These are phyloP conservation scores for Drosophila neonasuta DNA, from an alignment of 2,888 invertebrate species.

Conservation along the genomic window DNA sequence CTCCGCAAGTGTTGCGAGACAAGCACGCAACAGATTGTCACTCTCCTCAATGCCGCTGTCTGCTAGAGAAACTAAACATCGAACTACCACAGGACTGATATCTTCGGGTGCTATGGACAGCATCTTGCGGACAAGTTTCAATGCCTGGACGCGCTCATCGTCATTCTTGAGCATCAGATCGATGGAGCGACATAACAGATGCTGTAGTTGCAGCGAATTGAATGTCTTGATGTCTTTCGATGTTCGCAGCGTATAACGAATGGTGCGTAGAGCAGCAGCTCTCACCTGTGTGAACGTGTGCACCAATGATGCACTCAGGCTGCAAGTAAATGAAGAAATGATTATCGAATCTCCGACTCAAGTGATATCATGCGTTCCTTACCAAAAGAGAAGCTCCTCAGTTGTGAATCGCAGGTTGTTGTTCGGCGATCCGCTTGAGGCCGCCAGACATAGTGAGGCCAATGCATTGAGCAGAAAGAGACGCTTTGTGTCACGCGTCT, in stretches of 20 bases:
- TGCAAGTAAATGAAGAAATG: constrained; percentile 78
- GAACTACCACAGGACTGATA: constrained; percentile 89
- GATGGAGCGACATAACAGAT: constrained; percentile 91
- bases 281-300: constrained; percentile 95
- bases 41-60: constrained; percentile 89
- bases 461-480: constrained; percentile 94
- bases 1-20: constrained; percentile 94
- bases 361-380: not conserved
- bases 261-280: constrained; percentile 92
- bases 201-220: constrained; percentile 91
- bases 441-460: constrained; percentile 86
- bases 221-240: constrained; percentile 90
- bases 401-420: constrained; percentile 86
- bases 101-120: constrained; percentile 85
- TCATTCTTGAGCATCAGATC: constrained; percentile 95
- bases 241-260: constrained; percentile 91
- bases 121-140: constrained; percentile 89
- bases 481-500: constrained; percentile 89
- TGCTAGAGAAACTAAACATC: constrained; percentile 91
- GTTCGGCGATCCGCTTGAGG: constrained; percentile 55
- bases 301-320: constrained; percentile 92
- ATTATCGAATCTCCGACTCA: not conserved
- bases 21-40: constrained; percentile 92
- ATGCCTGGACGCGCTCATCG: constrained; percentile 94
- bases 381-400: constrained; percentile 92